Percentiles rank a stretch among this genome's conserved stretches.
phyloP scores from a whole-genome alignment of 2,888 invertebrate genomes.

The Heliconius erato region DNA sequence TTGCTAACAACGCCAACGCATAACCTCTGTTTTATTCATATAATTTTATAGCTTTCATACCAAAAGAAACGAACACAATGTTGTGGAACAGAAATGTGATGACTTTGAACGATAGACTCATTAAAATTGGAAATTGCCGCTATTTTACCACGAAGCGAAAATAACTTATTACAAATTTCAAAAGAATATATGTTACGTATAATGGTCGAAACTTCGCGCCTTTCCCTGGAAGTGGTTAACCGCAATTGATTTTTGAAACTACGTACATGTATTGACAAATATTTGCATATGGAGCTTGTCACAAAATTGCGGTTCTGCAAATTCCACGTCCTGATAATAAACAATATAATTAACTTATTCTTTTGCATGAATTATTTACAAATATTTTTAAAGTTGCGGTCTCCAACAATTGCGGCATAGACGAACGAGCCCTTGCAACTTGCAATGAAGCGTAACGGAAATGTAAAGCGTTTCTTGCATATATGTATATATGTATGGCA shows the following conservation, averaged over 20 bases:
- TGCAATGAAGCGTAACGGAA: slow-evolving; percentile 15
- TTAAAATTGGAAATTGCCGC: neutral
- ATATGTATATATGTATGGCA: neutral
- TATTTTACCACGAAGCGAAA: slow-evolving; percentile 1
- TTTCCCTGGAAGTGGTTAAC: slow-evolving; percentile 75
- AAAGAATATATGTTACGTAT: slow-evolving; percentile 9
- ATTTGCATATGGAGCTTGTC: slow-evolving; percentile 60
- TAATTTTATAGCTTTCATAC: slow-evolving; percentile 14
- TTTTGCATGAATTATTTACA: slow-evolving; percentile 6
- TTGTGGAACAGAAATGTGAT: neutral
- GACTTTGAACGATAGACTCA: slow-evolving; percentile 13
- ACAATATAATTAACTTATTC: slow-evolving; percentile 9
- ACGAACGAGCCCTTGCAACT: neutral
- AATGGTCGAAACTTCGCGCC: slow-evolving; percentile 68
- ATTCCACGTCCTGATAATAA: neutral
- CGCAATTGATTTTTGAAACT: slow-evolving; percentile 63
- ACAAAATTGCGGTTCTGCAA: slow-evolving; percentile 59
- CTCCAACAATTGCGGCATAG: neutral
- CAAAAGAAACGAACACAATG: slow-evolving; percentile 13
- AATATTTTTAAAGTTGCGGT: slow-evolving; percentile 17
- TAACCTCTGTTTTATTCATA: slow-evolving; percentile 39
- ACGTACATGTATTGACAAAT: slow-evolving; percentile 54
- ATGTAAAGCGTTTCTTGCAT: slow-evolving; percentile 4
- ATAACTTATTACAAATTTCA: neutral
- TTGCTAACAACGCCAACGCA: slow-evolving; percentile 40